These are phyloP conservation scores for Caranx melampygus DNA, from an alignment of 2,113 vertebrate species.

Conservation along the genomic window DNA sequence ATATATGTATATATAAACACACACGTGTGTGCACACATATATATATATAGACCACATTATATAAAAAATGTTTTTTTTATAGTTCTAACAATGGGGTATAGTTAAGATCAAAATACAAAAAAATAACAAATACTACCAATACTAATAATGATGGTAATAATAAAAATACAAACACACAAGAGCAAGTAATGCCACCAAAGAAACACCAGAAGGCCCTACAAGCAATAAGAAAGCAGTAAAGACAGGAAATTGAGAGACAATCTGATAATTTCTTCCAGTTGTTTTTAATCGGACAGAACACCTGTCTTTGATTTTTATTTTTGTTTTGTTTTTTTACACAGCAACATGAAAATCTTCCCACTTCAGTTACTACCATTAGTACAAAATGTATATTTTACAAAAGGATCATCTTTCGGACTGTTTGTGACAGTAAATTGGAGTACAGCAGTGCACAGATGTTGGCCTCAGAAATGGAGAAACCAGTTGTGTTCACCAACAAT, in stretches of 20 bases:
- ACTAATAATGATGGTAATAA: background rate
- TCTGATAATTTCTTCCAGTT: constrained; percentile 42
- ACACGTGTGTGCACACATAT: too few relatives aligned
- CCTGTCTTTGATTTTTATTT: constrained; percentile 29
- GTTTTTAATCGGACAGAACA: constrained; percentile 78
- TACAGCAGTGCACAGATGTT: constrained; percentile 70
- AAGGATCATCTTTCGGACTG: constrained; percentile 62
- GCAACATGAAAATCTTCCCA: constrained; percentile 65
- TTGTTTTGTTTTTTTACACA: constrained; percentile 47
- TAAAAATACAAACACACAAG: background rate
- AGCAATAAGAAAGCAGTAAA: background rate
- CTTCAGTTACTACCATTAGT: constrained; percentile 75
- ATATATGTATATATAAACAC: background rate
- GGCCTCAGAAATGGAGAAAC: constrained; percentile 45
- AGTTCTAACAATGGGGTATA: too few relatives aligned
- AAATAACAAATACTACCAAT: background rate
- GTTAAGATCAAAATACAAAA: too few relatives aligned
- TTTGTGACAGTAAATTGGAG: constrained; percentile 41
- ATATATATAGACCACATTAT: too few relatives aligned
- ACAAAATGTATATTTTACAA: constrained; percentile 81
- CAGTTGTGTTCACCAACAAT: constrained; percentile 22
- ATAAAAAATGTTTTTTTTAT: too few relatives aligned
- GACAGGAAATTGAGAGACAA: background rate
- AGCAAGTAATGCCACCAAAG: background rate
- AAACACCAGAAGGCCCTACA: background rate